These are phyloP conservation scores for Orthonevra nobilis DNA, from an alignment of 2,888 invertebrate genomes.

Conservation along the genomic window DNA sequence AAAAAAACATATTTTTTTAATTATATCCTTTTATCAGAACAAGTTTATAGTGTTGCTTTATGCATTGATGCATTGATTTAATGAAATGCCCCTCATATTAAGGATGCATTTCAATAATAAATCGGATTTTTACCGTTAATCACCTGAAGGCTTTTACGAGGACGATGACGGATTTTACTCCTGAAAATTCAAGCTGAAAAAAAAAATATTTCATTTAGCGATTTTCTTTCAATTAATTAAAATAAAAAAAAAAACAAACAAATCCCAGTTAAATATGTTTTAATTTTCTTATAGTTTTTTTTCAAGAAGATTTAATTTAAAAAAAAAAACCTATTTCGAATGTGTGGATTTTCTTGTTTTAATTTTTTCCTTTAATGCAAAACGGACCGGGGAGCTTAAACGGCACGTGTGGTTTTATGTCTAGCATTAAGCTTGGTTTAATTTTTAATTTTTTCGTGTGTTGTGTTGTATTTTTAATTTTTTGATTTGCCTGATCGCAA, in stretches of 20 bases:
- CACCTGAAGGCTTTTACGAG: slow-evolving; percentile 8
- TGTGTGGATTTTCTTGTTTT: slow-evolving; percentile 21
- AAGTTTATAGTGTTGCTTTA: too few relatives aligned
- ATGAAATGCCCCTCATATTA: slow-evolving; percentile 9
- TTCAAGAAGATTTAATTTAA: too few relatives aligned
- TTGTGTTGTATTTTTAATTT: too few relatives aligned
- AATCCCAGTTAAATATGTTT: neutral
- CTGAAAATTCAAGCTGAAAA: neutral
- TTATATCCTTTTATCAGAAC: too few relatives aligned
- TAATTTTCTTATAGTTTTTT: neutral
- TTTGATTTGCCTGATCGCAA: slow-evolving; percentile 19
- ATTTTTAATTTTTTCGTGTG: slow-evolving; percentile 5
- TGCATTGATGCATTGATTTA: too few relatives aligned
- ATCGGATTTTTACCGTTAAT: slow-evolving; percentile 9
- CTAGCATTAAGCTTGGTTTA: slow-evolving; percentile 33
- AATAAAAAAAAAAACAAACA: too few relatives aligned
- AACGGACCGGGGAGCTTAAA: slow-evolving; percentile 65
- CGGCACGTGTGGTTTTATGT: slow-evolving; percentile 54
- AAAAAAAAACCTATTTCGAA: too few relatives aligned
- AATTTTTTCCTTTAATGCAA: slow-evolving; percentile 27
- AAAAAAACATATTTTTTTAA: neutral
- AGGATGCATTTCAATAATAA: slow-evolving; percentile 4
- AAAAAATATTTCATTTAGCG: too few relatives aligned
- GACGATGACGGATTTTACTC: too few relatives aligned
- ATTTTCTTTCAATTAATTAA: slow-evolving; percentile 38